Base-by-base conservation (phyloP, 2,888 invertebrate genomes). In the Artemia sinica region DNA sequence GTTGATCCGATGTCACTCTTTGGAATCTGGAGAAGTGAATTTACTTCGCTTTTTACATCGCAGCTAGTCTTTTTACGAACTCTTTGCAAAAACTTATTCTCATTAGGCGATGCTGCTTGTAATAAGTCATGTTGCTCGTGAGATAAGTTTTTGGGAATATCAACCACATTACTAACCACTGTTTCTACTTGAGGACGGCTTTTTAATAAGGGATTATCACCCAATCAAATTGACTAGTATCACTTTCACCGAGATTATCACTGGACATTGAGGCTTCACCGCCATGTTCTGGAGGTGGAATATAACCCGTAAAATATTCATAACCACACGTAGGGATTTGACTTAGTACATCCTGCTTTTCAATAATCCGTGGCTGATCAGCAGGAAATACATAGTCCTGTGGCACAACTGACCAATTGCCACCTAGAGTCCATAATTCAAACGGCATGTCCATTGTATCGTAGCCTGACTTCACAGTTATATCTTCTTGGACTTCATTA, bases 321-420 rank as follows among this genome's bases (percentile, higher is more conserved):
- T 58, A 58, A 10, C 58, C 58, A 58, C 14, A 14, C 18, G 58
- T 14, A 1, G 58, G 58, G 8, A 58, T 58, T 58, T 58, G 58
- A 58, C 58, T 58, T 8, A 58, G 58, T 18, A 58, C 58, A 58
- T 58, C 58, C 14, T 58, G 14, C 58, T 58, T 58, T 58, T 58
- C 58, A 14, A 58, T n/a, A 14, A 14, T 58, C n/a, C n/a, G 14
- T 58, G 58, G 14, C 18, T 58, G 58, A 9, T 58, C 58, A 14
- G n/a, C 58, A 8, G n/a, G 14, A 58, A 58, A 58, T 58, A 58
- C 8, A 58, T 58, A 58, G 18, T 58, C 58, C 10, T 58, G 58
- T 18, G 58, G 58, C n/a, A 58, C 58, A 18, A 58, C 14, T 9
- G 58, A 58, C 58, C 58, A 58, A 18, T 58, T 58, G 14, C 58